Base-by-base conservation (phyloP, 2,888 invertebrate genomes). In the Congeria kusceri region DNA sequence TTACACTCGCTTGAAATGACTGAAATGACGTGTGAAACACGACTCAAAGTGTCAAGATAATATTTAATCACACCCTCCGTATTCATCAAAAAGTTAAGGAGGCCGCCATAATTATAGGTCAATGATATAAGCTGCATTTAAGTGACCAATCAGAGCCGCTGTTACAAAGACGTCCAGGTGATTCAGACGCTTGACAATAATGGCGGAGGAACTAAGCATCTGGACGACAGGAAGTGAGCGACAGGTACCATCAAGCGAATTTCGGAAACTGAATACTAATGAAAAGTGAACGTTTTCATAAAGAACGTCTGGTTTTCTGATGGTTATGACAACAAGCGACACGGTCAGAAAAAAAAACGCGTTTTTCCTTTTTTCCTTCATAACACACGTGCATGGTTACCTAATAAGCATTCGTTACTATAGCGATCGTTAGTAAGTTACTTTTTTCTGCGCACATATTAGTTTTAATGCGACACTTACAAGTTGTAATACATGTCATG, bases 101-200 rank as follows among this genome's bases (percentile, higher is more conserved):
- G 72, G 67, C 77, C 67, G 67, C 63, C 58, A 67, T 77, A 77
- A 77, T 77, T 77, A 77, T 72, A 77, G 77, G 77, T 72, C 77
- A 62, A 39, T 58, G 57, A 63, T 72, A 66, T 72, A 67, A 68
- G 77, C 68, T 67, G 72, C 77, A 72, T 77, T 77, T 71, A 77
- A 77, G 76, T 70, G 76, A 65, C 77, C 77, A 77, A 77, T 72
- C 49, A 72, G 77, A 77, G 77, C 62, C 49, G 63, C 39, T 47
- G 72, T 72, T 77, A 77, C 68, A 67, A 65, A 67, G 67, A 46
- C 68, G 62, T 57, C 67, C 72, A 77, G 77, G 72, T 77, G 72
- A 71, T 64, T 63, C 32, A 47, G 66, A 65, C 58, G 53, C 39
- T 32, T 44, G 72, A 58, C 49, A 53, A 73, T 61, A 73, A 73